These are phyloP conservation scores for Parotia lawesii DNA, from an alignment of 2,113 vertebrate species.

Conservation along the genomic window DNA sequence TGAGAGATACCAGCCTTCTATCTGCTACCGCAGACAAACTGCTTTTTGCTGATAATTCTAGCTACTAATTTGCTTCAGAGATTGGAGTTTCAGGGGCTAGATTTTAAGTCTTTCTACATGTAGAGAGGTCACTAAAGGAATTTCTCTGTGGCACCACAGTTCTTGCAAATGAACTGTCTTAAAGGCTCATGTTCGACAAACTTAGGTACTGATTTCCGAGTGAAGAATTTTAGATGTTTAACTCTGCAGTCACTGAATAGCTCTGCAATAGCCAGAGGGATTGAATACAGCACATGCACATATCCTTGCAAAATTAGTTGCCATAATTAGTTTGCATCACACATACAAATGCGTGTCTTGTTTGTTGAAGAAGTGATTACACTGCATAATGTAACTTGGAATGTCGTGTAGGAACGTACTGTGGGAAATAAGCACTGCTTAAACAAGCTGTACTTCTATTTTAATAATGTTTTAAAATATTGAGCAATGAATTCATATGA, in stretches of 20 bases:
- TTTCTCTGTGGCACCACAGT: not conserved
- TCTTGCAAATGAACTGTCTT: not conserved
- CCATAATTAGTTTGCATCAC: not conserved
- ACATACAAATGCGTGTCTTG: not conserved
- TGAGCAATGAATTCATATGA: not conserved
- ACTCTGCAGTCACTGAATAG: not conserved
- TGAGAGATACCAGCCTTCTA: constrained; percentile 3
- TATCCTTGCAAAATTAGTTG: not conserved
- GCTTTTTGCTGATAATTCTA: constrained; percentile 45
- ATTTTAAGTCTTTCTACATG: not conserved
- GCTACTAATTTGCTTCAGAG: constrained; percentile 31
- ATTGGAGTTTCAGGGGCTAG: constrained; percentile 8
- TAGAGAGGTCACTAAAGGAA: constrained; percentile 15
- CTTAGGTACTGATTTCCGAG: not conserved
- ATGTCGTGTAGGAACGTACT: not conserved
- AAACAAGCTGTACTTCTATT: not conserved
- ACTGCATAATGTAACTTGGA: not conserved
- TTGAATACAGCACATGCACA: not conserved
- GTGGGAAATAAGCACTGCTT: not conserved
- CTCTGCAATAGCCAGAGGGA: not conserved
- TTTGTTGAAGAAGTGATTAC: not conserved
- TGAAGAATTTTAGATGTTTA: not conserved
- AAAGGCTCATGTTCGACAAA: rapidly evolving
- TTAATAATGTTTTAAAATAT: not conserved
- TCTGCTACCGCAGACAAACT: not conserved